A percentile compares a stretch with the other conserved stretches of the same genome.
Conservation (phyloP, 1,140 invertebrate genomes). For the Metaphire vulgaris region DNA sequence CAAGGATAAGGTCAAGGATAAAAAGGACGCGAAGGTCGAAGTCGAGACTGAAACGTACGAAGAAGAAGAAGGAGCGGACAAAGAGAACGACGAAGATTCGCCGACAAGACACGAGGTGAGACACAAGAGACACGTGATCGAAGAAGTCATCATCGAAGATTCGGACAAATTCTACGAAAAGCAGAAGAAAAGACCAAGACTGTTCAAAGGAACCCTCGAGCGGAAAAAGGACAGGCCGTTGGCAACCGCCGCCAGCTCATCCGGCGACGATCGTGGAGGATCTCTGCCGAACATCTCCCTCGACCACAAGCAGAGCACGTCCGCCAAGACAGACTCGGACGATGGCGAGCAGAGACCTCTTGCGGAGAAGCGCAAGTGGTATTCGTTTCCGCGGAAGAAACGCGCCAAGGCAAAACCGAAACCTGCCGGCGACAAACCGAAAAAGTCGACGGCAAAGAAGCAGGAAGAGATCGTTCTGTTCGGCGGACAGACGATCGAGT, state of each 20-base stretch:
- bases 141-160: constrained; percentile 14
- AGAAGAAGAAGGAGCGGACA: not conserved
- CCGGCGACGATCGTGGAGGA: no score
- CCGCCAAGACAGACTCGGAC: not conserved
- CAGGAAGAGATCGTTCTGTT: not conserved
- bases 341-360: not conserved
- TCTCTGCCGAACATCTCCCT: not conserved
- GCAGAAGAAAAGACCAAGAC: not conserved
- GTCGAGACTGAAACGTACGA: not conserved
- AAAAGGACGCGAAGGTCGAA: not conserved
- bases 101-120: constrained; percentile 9
- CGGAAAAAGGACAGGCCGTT: not conserved
- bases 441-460: not conserved
- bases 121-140: constrained; percentile 11
- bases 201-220: not conserved
- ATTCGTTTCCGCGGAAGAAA: not conserved
- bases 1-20: not conserved
- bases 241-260: no score
- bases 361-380: not conserved
- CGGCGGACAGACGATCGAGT: not conserved
- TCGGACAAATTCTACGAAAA: constrained; percentile 23
- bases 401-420: not conserved
- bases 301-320: not conserved
- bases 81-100: not conserved
- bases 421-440: no score